Conservation (phyloP, 2,888 invertebrate species). For the Drosophila anomelani region DNA sequence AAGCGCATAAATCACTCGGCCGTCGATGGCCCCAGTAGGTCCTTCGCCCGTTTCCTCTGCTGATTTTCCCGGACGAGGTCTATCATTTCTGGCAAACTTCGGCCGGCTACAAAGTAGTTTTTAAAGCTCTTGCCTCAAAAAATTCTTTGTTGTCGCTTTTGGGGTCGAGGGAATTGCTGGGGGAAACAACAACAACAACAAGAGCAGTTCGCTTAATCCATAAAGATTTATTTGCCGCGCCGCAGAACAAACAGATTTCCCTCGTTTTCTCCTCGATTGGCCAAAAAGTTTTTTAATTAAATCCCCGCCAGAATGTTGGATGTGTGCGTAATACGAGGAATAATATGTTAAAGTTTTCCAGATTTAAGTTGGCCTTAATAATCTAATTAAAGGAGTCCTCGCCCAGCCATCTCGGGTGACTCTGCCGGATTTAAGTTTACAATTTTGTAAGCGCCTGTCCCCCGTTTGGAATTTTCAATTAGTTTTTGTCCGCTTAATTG, state of each 20-base stretch:
- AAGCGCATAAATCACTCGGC: constrained; percentile 65
- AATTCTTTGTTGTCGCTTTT: constrained; percentile 42
- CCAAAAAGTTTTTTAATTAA: constrained; percentile 58
- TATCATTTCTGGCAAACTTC: constrained; percentile 47
- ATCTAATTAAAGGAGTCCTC: constrained; percentile 36
- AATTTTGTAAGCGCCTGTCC: constrained; percentile 4
- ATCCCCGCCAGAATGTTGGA: constrained; percentile 25
- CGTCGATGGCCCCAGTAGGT: constrained; percentile 28
- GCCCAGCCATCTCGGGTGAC: constrained; percentile 17
- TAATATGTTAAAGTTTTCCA: constrained; percentile 38
- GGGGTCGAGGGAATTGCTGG: background rate
- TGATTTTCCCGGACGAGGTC: constrained; percentile 55
- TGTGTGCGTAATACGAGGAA: constrained; percentile 9
- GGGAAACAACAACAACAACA: constrained; percentile 19
- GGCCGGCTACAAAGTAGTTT: constrained; percentile 59
- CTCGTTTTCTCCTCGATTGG: constrained; percentile 29
- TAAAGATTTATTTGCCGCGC: constrained; percentile 65
- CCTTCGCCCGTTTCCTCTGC: constrained; percentile 26
- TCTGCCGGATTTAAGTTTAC: constrained; percentile 26
- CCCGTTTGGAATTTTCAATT: constrained; percentile 60
- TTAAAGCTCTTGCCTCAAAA: constrained; percentile 57
- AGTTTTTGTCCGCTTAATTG: constrained; percentile 41
- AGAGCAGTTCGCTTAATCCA: constrained; percentile 60
- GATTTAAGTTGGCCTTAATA: constrained; percentile 28
- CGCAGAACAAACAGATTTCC: constrained; percentile 52